phyloP scores from a whole-genome alignment of 2,888 invertebrate species.

The Brachyptera putata region DNA sequence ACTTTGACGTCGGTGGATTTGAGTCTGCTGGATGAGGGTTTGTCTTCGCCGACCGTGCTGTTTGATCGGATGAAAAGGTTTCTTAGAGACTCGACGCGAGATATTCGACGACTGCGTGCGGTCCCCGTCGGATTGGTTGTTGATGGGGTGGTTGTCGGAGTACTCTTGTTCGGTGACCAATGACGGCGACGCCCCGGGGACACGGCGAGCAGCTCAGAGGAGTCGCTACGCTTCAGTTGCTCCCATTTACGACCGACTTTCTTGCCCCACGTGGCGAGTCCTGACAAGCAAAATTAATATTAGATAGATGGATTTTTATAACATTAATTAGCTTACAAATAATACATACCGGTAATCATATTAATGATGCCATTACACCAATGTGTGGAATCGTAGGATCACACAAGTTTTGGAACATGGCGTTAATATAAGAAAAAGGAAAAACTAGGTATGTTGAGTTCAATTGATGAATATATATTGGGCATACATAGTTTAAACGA shows the following conservation, averaged over 20 bases:
- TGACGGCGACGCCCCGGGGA: constrained; percentile 45
- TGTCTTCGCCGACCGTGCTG: constrained; percentile 23
- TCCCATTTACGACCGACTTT: constrained; percentile 59
- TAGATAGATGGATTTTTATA: too few species aligned
- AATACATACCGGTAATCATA: too few species aligned
- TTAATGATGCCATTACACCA: too few species aligned
- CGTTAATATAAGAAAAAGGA: too few species aligned
- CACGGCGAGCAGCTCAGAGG: constrained; percentile 50
- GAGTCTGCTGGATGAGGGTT: constrained; percentile 30
- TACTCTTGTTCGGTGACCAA: constrained; percentile 44
- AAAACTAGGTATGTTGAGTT: too few species aligned
- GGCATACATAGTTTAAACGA: too few species aligned
- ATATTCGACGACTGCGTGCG: constrained; percentile 42
- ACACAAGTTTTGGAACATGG: too few species aligned
- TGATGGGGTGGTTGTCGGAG: constrained; percentile 23
- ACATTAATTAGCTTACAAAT: too few species aligned
- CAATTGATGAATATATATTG: too few species aligned
- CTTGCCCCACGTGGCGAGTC: constrained; percentile 57
- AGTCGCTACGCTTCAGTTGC: constrained; percentile 55
- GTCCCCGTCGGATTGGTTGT: constrained; percentile 37
- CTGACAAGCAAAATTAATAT: constrained; percentile 42
- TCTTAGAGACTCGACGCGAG: constrained; percentile 52
- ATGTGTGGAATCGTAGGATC: too few species aligned
- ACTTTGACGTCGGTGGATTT: constrained; percentile 24
- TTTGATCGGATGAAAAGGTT: constrained; percentile 46